Conservation (phyloP, 2,113 vertebrate genomes). For the Scalopus aquaticus region DNA sequence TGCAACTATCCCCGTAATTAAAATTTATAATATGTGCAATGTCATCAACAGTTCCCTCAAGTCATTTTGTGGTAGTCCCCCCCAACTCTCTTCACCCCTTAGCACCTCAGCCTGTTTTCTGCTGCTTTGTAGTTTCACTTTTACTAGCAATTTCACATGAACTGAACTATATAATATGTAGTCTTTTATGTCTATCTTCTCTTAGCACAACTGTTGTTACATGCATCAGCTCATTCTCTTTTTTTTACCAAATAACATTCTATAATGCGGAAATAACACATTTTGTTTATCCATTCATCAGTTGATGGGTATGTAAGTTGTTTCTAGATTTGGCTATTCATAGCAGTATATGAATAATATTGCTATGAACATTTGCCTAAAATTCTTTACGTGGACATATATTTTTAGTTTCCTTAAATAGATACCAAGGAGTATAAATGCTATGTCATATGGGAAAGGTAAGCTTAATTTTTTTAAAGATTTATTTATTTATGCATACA, state of each 20-base stretch:
- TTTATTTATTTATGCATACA: too few relatives aligned
- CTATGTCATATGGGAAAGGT: not conserved
- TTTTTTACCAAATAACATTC: not conserved
- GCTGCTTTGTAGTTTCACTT: not conserved
- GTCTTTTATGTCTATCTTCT: not conserved
- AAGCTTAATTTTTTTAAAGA: slow-evolving; percentile 14
- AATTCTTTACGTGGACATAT: not conserved
- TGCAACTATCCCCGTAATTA: not conserved
- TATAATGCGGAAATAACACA: not conserved
- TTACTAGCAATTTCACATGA: not conserved
- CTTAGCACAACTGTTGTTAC: not conserved
- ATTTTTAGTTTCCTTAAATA: not conserved
- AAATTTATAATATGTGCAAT: not conserved
- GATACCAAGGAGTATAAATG: not conserved
- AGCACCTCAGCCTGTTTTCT: not conserved
- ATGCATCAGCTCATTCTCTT: not conserved
- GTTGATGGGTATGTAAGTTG: not conserved
- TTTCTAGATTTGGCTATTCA: not conserved
- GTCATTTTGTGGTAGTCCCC: not conserved
- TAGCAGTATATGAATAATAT: not conserved
- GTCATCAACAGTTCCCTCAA: not conserved
- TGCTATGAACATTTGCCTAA: not conserved
- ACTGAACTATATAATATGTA: not conserved
- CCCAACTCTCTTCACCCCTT: not conserved
- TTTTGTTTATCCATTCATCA: not conserved